Conservation (phyloP, 2,888 invertebrate genomes). For the Cacoxenus indagator region DNA sequence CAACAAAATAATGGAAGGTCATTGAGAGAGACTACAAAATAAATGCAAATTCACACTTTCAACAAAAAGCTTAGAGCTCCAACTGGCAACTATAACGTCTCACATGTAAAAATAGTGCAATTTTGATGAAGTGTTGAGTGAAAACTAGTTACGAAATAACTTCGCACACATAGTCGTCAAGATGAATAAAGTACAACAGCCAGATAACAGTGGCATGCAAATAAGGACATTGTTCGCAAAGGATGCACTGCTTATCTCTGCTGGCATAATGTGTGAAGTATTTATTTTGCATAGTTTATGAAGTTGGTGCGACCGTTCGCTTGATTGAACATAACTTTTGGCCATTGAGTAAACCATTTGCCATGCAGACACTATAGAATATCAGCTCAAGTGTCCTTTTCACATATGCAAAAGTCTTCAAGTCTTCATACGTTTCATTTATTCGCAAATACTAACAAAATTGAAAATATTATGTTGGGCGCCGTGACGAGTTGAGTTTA, state of each 20-base stretch:
- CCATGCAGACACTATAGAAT: not conserved
- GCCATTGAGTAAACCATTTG: not conserved
- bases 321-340: not conserved
- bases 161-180: slow-evolving; percentile 32
- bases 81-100: not conserved
- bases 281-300: slow-evolving; percentile 34
- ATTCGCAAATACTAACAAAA: slow-evolving; percentile 57
- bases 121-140: slow-evolving; percentile 57
- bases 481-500: slow-evolving; percentile 27
- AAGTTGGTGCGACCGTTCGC: slow-evolving; percentile 21
- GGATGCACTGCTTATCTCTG: slow-evolving; percentile 5
- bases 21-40: not conserved
- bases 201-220: slow-evolving; percentile 44
- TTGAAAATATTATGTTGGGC: slow-evolving; percentile 53
- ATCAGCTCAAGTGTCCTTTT: not conserved
- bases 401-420: not conserved
- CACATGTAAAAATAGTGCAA: not conserved
- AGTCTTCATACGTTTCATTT: slow-evolving; percentile 46
- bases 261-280: slow-evolving; percentile 25
- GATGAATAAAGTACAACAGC: slow-evolving; percentile 32
- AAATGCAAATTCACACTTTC: not conserved
- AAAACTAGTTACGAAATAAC: slow-evolving; percentile 47
- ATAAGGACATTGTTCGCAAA: slow-evolving; percentile 42
- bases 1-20: slow-evolving; percentile 22
- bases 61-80: not conserved